Evolutionary conservation across 2,888 invertebrate species (phyloP), one percentile per base, ranked within the genome.

Genomic region (Pegoplata infirma): DNA sequence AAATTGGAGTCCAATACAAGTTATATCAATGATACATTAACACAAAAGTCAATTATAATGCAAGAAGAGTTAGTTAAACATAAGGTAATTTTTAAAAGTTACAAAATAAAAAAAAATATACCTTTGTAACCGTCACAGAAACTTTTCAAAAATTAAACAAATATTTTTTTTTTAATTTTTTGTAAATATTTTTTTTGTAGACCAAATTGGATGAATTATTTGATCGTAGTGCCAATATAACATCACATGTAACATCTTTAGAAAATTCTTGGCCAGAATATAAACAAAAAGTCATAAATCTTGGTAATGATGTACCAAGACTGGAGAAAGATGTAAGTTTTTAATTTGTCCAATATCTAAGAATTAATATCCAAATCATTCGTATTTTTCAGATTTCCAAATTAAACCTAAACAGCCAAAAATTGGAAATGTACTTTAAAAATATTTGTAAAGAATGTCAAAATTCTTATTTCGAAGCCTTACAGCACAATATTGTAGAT

Each of bases 201-300:
- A 83, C 83, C 25, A 85, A 85, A 80, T 77, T 89, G 61, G 86
- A 87, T 75, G 87, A 85, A 32, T 81, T 88, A 59, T 81, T 85
- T 67, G 89, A 89, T 82, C 85, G 84, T 36, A 84, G 84, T 64
- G 85, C 86, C 64, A 89, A 89, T 71, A 85, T 88, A 72, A 87
- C 88, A 46, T 87, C 89, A 12, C 89, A 88, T 80, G 86, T 89
- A 0, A 84, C 85, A 67, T 88, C 89, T 2, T 84, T 89, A 63
- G 86, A 87, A 82, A 85, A 87, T 55, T 86, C 85, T 80, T 89
- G 87, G 88, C 83, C 85, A 32, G 85, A 87, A 61, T 85, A 85
- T 61, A 88, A 86, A 66, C 85, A 86, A 69, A 85, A 85, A 81
- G 82, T 85, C 8, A 79, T 83, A 8, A 83, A 83, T 66, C 82